Conservation (phyloP, 2,113 vertebrate species). For the Zingel zingel region DNA sequence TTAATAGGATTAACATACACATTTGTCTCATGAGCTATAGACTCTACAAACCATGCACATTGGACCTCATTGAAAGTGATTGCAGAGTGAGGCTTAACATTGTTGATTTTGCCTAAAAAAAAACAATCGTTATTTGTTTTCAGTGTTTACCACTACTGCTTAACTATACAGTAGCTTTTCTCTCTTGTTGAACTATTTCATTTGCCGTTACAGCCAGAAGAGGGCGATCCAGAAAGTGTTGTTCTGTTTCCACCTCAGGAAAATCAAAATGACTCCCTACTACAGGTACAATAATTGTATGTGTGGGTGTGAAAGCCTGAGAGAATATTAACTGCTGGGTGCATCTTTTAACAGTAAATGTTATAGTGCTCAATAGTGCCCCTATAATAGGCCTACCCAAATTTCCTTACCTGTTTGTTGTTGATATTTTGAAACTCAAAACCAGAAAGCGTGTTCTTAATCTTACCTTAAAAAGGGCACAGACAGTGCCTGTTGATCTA, state of each 20-base stretch:
- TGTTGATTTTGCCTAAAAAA: slow-evolving; percentile 23
- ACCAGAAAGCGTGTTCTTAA: background rate
- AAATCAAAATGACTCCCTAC: slow-evolving; percentile 54
- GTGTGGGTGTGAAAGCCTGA: slow-evolving; percentile 3
- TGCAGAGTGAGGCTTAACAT: slow-evolving; percentile 30
- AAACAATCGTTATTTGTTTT: slow-evolving; percentile 7
- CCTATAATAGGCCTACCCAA: background rate
- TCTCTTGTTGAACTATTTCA: slow-evolving; percentile 33
- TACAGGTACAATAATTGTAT: slow-evolving; percentile 62
- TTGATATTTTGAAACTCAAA: background rate
- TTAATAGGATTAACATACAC: slow-evolving; percentile 75
- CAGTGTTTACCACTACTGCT: background rate
- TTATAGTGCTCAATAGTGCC: background rate
- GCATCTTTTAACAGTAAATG: background rate
- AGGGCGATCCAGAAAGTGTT: slow-evolving; percentile 78
- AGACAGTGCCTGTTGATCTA: background rate
- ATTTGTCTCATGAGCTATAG: slow-evolving; percentile 48
- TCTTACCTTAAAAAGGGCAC: background rate
- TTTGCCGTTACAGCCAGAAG: slow-evolving; percentile 82
- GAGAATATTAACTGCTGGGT: background rate
- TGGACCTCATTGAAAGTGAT: background rate
- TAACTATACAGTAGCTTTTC: background rate
- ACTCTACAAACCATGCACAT: background rate
- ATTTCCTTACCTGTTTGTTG: background rate
- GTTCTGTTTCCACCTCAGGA: slow-evolving; percentile 80